Base-by-base conservation (phyloP, 2,113 vertebrate genomes). In the Engystomops pustulosus region DNA sequence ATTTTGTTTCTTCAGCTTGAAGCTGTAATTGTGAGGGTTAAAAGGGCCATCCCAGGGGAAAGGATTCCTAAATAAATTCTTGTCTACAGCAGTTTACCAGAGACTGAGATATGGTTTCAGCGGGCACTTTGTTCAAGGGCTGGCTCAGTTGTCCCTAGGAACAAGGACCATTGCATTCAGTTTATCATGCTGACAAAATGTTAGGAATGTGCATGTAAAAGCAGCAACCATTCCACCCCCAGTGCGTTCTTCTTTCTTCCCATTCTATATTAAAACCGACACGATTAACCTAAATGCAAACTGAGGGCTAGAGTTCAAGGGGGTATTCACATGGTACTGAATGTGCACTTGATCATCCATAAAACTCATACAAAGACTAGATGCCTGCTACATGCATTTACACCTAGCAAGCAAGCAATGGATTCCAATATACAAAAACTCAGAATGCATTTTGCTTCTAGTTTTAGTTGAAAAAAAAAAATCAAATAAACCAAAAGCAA, bases 181-280 rank as follows among this genome's bases (percentile, higher is more conserved):
- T 94, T 93, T 90, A 94, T 95, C 93, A 93, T 93, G 88, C 91
- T 93, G 92, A 92, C 93, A 92, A 91, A 91, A 92, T 65, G 89
- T 83, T 87, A 91, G 90, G 90, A 92, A 92, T 92, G 90, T 90
- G 88, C 88, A 90, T 89, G 91, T 88, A 90, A 92, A 90, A 90
- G 90, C 87, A 89, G 85, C 88, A 87, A 91, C 91, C 89, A 91
- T 91, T 89, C 89, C 91, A 92, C 89, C 92, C 92, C 90, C 84
- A 90, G 88, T 86, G 91, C 89, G 91, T 89, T 88, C 87, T 88
- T 88, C 88, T 81, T 88, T 84, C 88, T 86, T 86, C 49, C 67
- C 12, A 25, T 89, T 90, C 87, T 89, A 87, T 91, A 93, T 93
- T 91, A 94, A 94, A 95, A 90, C 89, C 51, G 90, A 94, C 93